A percentile compares a stretch with the other conserved stretches of the same genome.
Conservation (phyloP, 2,888 invertebrate genomes). For the Eristalinus sepulchralis region DNA sequence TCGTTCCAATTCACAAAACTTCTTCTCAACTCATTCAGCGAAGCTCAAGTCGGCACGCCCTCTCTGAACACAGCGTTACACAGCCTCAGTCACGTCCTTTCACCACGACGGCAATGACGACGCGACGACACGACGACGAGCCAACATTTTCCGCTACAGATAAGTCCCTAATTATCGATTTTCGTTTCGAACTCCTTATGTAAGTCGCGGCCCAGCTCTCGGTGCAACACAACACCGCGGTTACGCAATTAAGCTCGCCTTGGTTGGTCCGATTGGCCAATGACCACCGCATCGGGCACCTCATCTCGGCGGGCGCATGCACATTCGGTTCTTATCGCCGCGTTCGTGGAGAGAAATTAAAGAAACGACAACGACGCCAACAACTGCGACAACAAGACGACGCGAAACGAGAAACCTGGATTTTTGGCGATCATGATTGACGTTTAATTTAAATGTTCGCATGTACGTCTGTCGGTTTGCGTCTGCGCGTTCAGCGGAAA, state of each 20-base stretch:
- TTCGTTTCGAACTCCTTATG: constrained; percentile 38
- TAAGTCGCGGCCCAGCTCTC: constrained; percentile 14
- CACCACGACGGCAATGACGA: background rate
- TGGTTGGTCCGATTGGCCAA: constrained; percentile 16
- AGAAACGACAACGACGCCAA: constrained; percentile 25
- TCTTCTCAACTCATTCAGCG: background rate
- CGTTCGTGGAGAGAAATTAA: constrained; percentile 50
- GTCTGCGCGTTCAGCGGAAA: constrained; percentile 11
- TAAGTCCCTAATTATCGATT: constrained; percentile 58
- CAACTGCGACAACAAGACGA: background rate
- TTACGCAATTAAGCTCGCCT: constrained; percentile 53
- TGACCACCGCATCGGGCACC: constrained; percentile 15
- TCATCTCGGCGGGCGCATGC: background rate
- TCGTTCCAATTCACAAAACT: background rate
- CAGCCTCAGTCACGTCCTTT: background rate
- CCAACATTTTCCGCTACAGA: constrained; percentile 25
- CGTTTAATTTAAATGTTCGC: constrained; percentile 69
- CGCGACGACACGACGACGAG: background rate
- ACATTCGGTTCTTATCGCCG: constrained; percentile 54
- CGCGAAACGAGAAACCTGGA: constrained; percentile 37
- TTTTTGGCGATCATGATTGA: constrained; percentile 67
- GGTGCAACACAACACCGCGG: constrained; percentile 22
- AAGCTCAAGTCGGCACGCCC: background rate
- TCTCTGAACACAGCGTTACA: background rate
- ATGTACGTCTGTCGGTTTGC: constrained; percentile 21